Base-by-base conservation (phyloP, 2,797 vertebrate genomes). In the Rhyacichthys aspro region DNA sequence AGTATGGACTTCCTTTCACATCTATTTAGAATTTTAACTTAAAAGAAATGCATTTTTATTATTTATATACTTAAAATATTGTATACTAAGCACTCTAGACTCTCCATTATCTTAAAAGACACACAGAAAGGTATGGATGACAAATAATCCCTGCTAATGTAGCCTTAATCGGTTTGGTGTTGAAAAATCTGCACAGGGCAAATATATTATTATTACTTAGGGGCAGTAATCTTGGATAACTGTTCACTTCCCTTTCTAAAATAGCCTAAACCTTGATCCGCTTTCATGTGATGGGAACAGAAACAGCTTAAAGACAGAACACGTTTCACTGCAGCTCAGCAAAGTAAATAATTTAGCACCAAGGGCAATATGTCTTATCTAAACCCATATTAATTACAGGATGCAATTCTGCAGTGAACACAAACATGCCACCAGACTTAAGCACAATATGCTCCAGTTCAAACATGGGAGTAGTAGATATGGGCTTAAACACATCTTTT, bases 141-240 rank as follows among this genome's bases (percentile, higher is more conserved):
- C 46, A 61, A 54, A 60, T 46, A 60, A 72, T 74, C 73, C 57
- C 55, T 41, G 16, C 37, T 67, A 59, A 70, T 67, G 32, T 16
- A 37, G 42, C 48, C n/a, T 66, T 63, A 57, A 55, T 32, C 53
- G 36, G 43, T 47, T 33, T 11, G 55, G 49, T 38, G 16, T 18
- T 34, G 23, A 15, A 23, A 64, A 41, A 67, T 67, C 44, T 59
- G 33, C 36, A 59, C n/a, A 18, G 70, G 28, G 16, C 55, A 72
- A 67, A 65, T 38, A 66, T 50, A 67, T 68, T 69, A 68, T 33
- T 59, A 14, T 15, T 52, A 64, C 17, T 56, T 45, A 3, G 39
- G 55, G 45, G 59, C 45, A 43, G 44, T 72, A 53, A 67, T 74
- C 61, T 55, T 49, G 32, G 32, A 63, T 53, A 48, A 59, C 16